phyloP scores from a whole-genome alignment of 2,113 vertebrate genomes.

The Sebastes fasciatus region DNA sequence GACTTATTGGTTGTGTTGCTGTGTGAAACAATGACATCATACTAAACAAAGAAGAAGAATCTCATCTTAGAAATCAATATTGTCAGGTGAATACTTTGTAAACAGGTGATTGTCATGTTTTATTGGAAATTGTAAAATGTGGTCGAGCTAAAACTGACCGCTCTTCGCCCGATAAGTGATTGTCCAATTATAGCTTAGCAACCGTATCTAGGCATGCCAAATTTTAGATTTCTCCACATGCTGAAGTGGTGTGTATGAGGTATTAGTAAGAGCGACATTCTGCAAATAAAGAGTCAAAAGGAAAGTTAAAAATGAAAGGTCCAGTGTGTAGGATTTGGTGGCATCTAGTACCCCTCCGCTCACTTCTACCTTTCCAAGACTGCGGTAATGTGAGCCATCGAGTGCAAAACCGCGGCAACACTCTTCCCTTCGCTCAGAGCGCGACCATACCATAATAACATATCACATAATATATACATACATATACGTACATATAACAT shows the following conservation, averaged over 20 bases:
- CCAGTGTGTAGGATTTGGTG: too few relatives aligned
- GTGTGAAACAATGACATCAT: not conserved
- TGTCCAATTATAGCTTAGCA: not conserved
- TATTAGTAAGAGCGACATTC: too few relatives aligned
- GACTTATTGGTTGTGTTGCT: slow-evolving; percentile 4
- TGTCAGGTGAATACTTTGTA: not conserved
- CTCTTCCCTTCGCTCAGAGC: too few relatives aligned
- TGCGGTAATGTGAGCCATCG: too few relatives aligned
- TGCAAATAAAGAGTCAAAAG: not conserved
- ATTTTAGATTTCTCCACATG: not conserved
- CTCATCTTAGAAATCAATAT: too few relatives aligned
- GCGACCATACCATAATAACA: too few relatives aligned
- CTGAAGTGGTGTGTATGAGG: not conserved
- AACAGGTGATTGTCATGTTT: not conserved
- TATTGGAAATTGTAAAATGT: not conserved
- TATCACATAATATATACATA: too few relatives aligned
- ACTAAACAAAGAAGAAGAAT: not conserved
- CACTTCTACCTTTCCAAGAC: too few relatives aligned
- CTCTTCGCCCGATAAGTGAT: not conserved
- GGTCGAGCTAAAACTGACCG: not conserved
- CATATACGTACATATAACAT: too few relatives aligned
- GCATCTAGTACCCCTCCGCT: too few relatives aligned
- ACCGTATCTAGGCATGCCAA: not conserved
- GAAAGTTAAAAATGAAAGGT: not conserved
- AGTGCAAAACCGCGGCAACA: too few relatives aligned